Percentiles rank a stretch among this genome's conserved stretches.
Conservation (phyloP, 1,140 invertebrate genomes). For the Brachionus sp. region DNA sequence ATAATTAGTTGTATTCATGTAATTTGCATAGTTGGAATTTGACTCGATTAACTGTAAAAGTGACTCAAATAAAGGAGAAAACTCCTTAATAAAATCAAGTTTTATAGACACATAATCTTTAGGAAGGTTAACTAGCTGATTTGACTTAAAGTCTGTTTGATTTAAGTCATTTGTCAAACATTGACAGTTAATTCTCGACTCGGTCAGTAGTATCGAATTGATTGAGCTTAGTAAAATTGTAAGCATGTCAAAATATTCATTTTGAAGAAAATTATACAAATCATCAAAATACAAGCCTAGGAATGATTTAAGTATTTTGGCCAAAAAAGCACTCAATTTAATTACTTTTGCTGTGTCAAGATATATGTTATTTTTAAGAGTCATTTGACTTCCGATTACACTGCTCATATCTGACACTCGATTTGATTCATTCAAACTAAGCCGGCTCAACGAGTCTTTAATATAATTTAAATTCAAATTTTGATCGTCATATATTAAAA, state of each 20-base stretch:
- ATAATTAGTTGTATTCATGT: background rate
- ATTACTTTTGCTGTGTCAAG: conserved; percentile 9
- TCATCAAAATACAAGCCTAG: background rate
- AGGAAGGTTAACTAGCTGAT: background rate
- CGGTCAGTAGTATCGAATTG: background rate
- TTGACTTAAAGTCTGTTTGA: background rate
- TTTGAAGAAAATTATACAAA: background rate
- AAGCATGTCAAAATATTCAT: conserved; percentile 15
- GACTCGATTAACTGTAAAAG: background rate
- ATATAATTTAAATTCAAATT: conserved; percentile 14
- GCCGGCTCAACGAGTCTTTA: background rate
- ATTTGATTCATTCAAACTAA: background rate
- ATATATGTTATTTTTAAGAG: conserved; percentile 24
- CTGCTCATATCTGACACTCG: background rate
- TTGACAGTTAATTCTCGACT: background rate
- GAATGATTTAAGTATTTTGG: conserved; percentile 27
- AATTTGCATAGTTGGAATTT: background rate
- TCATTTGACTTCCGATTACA: conserved; percentile 5
- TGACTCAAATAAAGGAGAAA: background rate
- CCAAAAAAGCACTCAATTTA: conserved; percentile 13
- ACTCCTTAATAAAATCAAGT: conserved; percentile 4
- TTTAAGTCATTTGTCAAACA: background rate
- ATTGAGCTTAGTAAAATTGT: background rate
- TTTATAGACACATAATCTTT: background rate
- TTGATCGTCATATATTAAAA: background rate